These are phyloP conservation scores for Halichoeres trimaculatus DNA, from an alignment of 2,113 vertebrate genomes.

Conservation along the genomic window DNA sequence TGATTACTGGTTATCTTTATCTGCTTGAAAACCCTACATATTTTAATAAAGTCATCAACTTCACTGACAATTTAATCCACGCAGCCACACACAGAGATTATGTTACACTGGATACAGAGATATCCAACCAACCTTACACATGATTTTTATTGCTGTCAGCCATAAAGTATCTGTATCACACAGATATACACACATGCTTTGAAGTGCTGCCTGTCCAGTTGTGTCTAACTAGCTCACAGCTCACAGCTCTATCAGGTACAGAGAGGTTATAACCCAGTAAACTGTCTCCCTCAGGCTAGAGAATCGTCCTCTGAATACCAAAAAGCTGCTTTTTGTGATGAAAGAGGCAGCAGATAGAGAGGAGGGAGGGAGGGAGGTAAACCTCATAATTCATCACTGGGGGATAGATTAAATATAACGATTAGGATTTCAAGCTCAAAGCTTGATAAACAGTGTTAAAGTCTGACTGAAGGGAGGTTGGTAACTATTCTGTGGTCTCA, in stretches of 20 bases:
- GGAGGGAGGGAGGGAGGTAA: neutral
- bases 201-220: slow-evolving; percentile 40
- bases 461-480: too few species aligned
- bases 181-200: slow-evolving; percentile 53
- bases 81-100: neutral
- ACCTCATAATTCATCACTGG: slow-evolving; percentile 1
- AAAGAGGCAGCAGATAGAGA: neutral
- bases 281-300: slow-evolving; percentile 71
- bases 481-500: too few species aligned
- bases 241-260: slow-evolving; percentile 57
- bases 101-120: too few species aligned
- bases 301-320: slow-evolving; percentile 69
- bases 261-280: slow-evolving; percentile 66
- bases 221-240: slow-evolving; percentile 24
- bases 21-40: too few species aligned
- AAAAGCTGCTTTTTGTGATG: slow-evolving; percentile 57
- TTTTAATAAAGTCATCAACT: too few species aligned
- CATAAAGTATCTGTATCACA: too few species aligned
- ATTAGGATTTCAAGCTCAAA: neutral
- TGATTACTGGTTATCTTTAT: too few species aligned
- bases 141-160: neutral
- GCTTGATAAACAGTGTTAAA: neutral
- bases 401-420: neutral
- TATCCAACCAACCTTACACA: neutral
- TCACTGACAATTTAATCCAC: neutral